Evolutionary conservation across 2,113 vertebrate species (phyloP).

Genomic region (Marmota flaviventris): DNA sequence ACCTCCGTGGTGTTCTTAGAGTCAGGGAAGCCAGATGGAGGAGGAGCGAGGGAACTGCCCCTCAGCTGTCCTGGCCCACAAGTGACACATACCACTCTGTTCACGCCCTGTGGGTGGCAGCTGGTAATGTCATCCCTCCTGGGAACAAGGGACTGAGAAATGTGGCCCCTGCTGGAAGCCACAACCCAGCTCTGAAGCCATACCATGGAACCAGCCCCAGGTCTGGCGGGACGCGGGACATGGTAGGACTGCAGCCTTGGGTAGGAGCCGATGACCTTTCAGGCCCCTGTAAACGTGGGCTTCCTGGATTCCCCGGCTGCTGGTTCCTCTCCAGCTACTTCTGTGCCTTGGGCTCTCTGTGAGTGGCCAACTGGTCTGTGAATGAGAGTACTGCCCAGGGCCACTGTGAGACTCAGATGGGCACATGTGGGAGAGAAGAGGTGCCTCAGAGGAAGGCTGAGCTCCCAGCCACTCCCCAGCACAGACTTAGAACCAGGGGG

Average conservation of each 20-base stretch:
- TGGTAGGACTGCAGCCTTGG: background rate
- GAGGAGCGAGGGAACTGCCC: background rate
- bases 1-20: background rate
- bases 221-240: background rate
- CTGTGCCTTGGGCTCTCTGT: background rate
- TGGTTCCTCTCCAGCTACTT: background rate
- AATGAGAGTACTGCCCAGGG: background rate
- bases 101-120: background rate
- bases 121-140: background rate
- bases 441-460: too few relatives aligned
- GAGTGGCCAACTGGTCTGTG: background rate
- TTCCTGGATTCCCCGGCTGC: rapidly evolving
- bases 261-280: background rate
- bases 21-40: background rate
- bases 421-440: background rate
- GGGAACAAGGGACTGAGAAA: too few relatives aligned
- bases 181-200: too few relatives aligned
- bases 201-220: background rate
- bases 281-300: background rate
- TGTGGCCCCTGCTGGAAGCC: background rate
- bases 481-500: too few relatives aligned
- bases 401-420: background rate
- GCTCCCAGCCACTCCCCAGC: too few relatives aligned
- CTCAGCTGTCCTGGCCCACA: background rate
- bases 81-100: background rate